Evolutionary conservation across 30 jellyfish, hydroid and myxozoan species (phyloP).

Genomic region (Sanderia malayensis): DNA sequence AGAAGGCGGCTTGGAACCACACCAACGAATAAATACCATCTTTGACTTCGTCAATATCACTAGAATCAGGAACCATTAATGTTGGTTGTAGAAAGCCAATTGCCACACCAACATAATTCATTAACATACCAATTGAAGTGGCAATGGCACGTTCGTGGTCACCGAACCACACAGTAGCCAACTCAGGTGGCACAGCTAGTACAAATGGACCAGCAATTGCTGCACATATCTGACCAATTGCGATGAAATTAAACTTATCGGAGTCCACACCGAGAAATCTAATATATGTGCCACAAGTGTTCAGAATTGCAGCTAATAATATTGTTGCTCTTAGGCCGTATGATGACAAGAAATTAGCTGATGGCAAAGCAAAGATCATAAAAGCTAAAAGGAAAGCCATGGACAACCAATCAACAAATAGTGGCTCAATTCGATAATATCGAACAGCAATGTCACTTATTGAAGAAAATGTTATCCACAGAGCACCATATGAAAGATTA

Average conservation of each 20-base stretch:
- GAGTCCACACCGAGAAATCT: constrained; percentile 42
- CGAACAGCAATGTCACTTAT: constrained; percentile 58
- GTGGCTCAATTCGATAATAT: constrained; percentile 49
- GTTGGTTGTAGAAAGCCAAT: constrained; percentile 71
- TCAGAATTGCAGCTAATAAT: constrained; percentile 45
- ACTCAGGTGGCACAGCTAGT: constrained; percentile 64
- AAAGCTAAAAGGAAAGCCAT: constrained; percentile 49
- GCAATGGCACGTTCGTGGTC: constrained; percentile 76
- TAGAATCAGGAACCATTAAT: constrained; percentile 37
- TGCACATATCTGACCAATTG: constrained; percentile 50
- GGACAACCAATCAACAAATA: constrained; percentile 61
- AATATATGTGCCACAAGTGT: constrained; percentile 45
- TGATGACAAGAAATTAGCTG: constrained; percentile 37
- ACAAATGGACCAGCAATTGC: constrained; percentile 58
- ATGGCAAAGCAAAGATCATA: constrained; percentile 61
- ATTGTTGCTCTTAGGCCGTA: constrained; percentile 72
- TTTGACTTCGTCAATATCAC: constrained; percentile 14
- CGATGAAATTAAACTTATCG: constrained; percentile 39
- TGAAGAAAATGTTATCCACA: constrained; percentile 65
- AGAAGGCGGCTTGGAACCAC: constrained; percentile 43
- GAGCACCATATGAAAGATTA: constrained; percentile 42
- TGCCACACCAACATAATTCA: constrained; percentile 70
- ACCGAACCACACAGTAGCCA: constrained; percentile 76
- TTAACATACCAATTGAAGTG: constrained; percentile 67
- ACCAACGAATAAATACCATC: constrained; percentile 44